Evolutionary conservation across 2,888 invertebrate genomes (phyloP).

Genomic region (Ellobium chinense): DNA sequence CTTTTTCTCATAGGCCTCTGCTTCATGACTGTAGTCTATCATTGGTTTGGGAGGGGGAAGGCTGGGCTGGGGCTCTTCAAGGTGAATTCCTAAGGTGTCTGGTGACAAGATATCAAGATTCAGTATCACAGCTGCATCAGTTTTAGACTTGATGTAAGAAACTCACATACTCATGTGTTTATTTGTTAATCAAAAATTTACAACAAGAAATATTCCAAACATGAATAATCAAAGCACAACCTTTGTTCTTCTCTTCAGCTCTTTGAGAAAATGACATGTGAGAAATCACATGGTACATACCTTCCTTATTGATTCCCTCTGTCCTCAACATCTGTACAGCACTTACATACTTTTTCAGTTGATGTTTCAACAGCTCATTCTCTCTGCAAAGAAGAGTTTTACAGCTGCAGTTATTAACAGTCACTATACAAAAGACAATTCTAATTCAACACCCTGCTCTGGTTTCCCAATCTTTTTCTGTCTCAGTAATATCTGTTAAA

Average conservation of each 20-base stretch:
- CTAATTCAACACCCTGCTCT: too few species aligned
- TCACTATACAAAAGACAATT: slow-evolving; percentile 32
- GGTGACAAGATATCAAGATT: too few species aligned
- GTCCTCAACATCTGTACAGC: slow-evolving; percentile 91
- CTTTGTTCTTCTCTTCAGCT: neutral
- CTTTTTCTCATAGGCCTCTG: slow-evolving; percentile 90
- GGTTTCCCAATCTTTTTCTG: too few species aligned
- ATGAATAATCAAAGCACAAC: too few species aligned
- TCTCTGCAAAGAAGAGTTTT: slow-evolving; percentile 86
- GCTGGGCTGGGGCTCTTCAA: slow-evolving; percentile 73
- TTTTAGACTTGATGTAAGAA: too few species aligned
- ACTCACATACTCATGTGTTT: too few species aligned
- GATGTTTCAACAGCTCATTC: slow-evolving; percentile 90
- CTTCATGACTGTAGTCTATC: slow-evolving; percentile 83
- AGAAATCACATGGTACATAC: too few species aligned
- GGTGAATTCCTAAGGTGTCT: slow-evolving; percentile 71
- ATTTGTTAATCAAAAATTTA: too few species aligned
- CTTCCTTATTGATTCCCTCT: slow-evolving; percentile 59
- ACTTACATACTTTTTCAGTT: slow-evolving; percentile 90
- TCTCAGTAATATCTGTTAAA: too few species aligned
- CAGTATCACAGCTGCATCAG: too few species aligned
- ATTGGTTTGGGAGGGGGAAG: slow-evolving; percentile 72
- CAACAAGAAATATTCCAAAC: too few species aligned
- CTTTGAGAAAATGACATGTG: neutral
- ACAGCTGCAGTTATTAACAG: neutral